Evolutionary conservation across 2,797 vertebrate genomes (phyloP).

Genomic region (Takifugu rubripes): DNA sequence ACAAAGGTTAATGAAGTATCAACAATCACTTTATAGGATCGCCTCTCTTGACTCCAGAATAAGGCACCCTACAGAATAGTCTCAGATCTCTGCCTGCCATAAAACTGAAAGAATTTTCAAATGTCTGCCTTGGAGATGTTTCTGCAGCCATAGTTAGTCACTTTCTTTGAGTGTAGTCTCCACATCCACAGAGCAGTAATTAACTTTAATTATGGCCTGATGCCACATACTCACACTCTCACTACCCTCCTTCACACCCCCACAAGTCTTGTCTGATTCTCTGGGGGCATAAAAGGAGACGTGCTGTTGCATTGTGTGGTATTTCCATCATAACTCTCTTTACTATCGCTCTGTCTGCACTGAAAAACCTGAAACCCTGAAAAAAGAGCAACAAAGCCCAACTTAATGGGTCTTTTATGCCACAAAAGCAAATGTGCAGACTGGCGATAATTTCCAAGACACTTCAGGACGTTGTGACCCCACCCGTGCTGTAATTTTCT

Average conservation of each 20-base stretch:
- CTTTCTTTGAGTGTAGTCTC: slow-evolving; percentile 62
- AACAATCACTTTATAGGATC: too few species aligned
- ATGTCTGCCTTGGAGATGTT: slow-evolving; percentile 46
- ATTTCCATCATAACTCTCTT: slow-evolving; percentile 17
- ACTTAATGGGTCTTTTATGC: not conserved
- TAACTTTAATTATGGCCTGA: slow-evolving; percentile 61
- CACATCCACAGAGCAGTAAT: slow-evolving; percentile 56
- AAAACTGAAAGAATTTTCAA: not conserved
- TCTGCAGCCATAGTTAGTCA: slow-evolving; percentile 40
- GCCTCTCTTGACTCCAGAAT: too few species aligned
- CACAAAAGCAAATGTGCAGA: too few species aligned
- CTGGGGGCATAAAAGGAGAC: slow-evolving; percentile 4
- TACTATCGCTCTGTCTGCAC: not conserved
- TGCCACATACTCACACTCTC: slow-evolving; percentile 45
- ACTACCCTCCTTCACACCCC: slow-evolving; percentile 29
- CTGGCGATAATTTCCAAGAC: too few species aligned
- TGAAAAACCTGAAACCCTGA: not conserved
- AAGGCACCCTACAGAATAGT: too few species aligned
- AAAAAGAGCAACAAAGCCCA: not conserved
- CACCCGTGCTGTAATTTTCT: too few species aligned
- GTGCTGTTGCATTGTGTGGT: slow-evolving; percentile 36
- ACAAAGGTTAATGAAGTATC: too few species aligned
- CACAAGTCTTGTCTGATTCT: slow-evolving; percentile 31
- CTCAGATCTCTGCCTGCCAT: slow-evolving; percentile 8
- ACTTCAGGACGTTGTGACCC: too few species aligned